A percentile compares a stretch with the other conserved stretches of the same genome.
phyloP scores from a whole-genome alignment of 2,113 vertebrate genomes.

The Brachionichthys hirsutus region DNA sequence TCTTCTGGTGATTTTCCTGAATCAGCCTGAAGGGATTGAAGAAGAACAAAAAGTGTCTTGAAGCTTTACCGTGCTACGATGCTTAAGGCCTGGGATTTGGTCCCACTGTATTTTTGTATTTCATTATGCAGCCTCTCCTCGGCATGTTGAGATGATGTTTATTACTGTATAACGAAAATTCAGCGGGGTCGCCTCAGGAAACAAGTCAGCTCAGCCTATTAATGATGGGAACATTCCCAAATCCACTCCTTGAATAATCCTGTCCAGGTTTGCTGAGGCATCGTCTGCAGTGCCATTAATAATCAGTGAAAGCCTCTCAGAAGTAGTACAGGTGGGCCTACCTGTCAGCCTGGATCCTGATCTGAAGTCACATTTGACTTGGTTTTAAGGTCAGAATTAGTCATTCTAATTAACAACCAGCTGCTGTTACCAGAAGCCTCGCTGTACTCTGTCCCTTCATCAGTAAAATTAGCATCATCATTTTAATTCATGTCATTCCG shows the following conservation, averaged over 20 bases:
- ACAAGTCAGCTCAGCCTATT: constrained; percentile 58
- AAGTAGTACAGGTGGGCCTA: constrained; percentile 39
- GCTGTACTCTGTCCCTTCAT: constrained; percentile 29
- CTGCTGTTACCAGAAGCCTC: constrained; percentile 22
- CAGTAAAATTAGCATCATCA: constrained; percentile 37
- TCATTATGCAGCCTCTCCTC: constrained; percentile 31
- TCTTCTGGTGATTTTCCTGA: background rate
- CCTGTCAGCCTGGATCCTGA: constrained; percentile 26
- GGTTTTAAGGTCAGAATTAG: constrained; percentile 29
- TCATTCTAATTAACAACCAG: constrained; percentile 34
- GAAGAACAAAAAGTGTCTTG: constrained; percentile 15
- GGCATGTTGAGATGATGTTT: constrained; percentile 37
- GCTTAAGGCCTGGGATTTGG: constrained; percentile 47
- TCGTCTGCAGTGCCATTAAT: constrained; percentile 29
- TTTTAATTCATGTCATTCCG: background rate
- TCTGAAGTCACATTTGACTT: constrained; percentile 9
- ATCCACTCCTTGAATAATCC: constrained; percentile 47
- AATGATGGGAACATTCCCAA: constrained; percentile 53
- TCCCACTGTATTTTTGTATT: constrained; percentile 46
- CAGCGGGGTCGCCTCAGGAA: constrained; percentile 60
- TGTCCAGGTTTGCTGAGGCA: constrained; percentile 33
- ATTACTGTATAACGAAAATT: constrained; percentile 59
- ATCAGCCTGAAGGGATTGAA: constrained; percentile 22
- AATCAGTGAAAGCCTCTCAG: constrained; percentile 13
- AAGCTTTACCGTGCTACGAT: constrained; percentile 33